phyloP scores from a whole-genome alignment of 92 coral and sea anemone genomes.

The Virgularia gustaviana region DNA sequence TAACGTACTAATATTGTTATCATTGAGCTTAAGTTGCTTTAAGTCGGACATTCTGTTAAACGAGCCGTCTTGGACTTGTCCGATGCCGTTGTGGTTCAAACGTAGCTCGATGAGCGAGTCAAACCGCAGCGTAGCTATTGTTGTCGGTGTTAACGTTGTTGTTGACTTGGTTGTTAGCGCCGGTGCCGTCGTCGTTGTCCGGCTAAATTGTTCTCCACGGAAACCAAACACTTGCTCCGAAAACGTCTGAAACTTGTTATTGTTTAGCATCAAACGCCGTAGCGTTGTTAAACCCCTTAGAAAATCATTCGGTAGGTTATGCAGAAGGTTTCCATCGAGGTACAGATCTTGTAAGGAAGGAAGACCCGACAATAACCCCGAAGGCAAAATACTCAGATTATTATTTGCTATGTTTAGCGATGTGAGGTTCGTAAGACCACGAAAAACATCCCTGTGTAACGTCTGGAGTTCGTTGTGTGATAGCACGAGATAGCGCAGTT shows the following conservation, averaged over 20 bases:
- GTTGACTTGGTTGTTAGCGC: constrained; percentile 62
- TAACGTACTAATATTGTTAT: constrained; percentile 63
- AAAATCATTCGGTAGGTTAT: constrained; percentile 61
- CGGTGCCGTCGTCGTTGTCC: background rate
- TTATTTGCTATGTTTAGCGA: constrained; percentile 77
- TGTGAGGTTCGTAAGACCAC: constrained; percentile 63
- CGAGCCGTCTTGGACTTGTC: constrained; percentile 41
- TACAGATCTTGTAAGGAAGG: constrained; percentile 62
- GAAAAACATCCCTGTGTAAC: constrained; percentile 71
- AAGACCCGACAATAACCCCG: constrained; percentile 67
- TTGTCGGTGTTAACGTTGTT: constrained; percentile 55
- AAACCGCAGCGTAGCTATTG: constrained; percentile 51
- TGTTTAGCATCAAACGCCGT: constrained; percentile 64
- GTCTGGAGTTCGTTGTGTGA: constrained; percentile 62
- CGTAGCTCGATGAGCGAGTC: constrained; percentile 57
- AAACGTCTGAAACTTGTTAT: constrained; percentile 62
- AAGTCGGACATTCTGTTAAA: constrained; percentile 40
- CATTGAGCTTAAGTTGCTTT: constrained; percentile 39
- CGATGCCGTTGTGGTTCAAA: constrained; percentile 65
- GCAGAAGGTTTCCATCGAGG: constrained; percentile 72
- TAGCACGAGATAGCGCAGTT: constrained; percentile 63
- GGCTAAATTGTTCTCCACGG: constrained; percentile 52
- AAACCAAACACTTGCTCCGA: constrained; percentile 65
- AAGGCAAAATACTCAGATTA: constrained; percentile 66
- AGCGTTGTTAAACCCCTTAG: constrained; percentile 70